Conservation (phyloP, 2,888 invertebrate genomes). For the Alentia gelatinosa region DNA sequence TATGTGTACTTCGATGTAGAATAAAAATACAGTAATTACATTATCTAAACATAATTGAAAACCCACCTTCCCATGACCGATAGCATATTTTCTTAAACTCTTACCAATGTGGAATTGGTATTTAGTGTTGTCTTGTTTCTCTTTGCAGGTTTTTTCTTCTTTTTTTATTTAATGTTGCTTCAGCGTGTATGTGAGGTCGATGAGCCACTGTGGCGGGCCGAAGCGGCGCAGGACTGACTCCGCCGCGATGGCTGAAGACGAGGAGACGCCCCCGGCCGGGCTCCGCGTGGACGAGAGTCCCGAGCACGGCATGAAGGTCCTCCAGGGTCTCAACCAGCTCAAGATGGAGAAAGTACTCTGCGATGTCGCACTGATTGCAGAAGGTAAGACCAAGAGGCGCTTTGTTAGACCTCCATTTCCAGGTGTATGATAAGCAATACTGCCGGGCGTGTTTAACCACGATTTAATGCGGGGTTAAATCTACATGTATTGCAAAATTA, state of each 20-base stretch:
- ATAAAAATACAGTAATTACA: too few relatives aligned
- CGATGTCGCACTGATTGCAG: constrained; percentile 80
- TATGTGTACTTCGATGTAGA: too few relatives aligned
- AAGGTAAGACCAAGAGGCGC: constrained; percentile 77
- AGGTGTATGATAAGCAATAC: too few relatives aligned
- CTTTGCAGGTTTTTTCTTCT: constrained; percentile 55
- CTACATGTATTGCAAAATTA: too few relatives aligned
- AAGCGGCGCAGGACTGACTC: constrained; percentile 57
- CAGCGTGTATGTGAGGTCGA: constrained; percentile 55
- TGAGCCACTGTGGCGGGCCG: constrained; percentile 59
- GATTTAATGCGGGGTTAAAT: too few relatives aligned
- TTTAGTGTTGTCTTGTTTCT: neutral
- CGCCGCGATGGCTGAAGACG: constrained; percentile 56
- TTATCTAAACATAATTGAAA: too few relatives aligned
- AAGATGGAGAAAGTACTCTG: constrained; percentile 79
- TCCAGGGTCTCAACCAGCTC: constrained; percentile 79
- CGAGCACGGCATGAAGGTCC: constrained; percentile 79
- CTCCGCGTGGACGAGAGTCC: constrained; percentile 64
- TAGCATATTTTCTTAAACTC: too few relatives aligned
- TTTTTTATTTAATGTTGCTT: constrained; percentile 55
- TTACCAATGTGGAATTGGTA: neutral
- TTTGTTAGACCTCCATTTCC: too few relatives aligned
- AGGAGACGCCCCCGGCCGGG: constrained; percentile 54
- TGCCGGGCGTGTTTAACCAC: too few relatives aligned
- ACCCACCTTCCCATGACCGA: too few relatives aligned